Conservation (phyloP, 35 echinoderm and acorn worm species). For the Apostichopus japonicus region DNA sequence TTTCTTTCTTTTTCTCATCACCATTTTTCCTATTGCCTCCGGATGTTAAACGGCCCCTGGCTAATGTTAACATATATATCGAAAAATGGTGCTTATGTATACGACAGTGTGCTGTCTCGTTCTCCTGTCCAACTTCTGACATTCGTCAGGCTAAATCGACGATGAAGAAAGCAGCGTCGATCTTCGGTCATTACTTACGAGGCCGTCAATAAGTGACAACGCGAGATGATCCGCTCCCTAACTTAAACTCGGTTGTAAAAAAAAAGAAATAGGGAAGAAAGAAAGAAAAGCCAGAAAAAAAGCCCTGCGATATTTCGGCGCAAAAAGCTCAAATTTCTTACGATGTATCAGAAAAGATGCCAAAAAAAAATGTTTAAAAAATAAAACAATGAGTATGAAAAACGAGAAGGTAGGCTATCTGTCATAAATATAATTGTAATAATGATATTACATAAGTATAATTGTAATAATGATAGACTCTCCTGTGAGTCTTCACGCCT, state of each 20-base stretch:
- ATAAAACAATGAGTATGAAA: background rate
- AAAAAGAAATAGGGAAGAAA: background rate
- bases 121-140: background rate
- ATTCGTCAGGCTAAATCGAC: slow-evolving; percentile 18
- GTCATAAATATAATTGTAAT: background rate
- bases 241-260: slow-evolving; percentile 9
- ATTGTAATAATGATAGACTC: too few relatives aligned
- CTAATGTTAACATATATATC: background rate
- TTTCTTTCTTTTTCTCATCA: background rate
- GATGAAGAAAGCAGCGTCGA: slow-evolving; percentile 6
- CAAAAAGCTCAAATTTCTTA: background rate
- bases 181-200: slow-evolving; percentile 13
- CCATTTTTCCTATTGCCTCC: background rate
- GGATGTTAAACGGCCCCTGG: slow-evolving; percentile 16
- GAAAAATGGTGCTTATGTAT: background rate
- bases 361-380: background rate
- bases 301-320: background rate
- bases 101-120: background rate
- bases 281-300: background rate
- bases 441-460: too few relatives aligned
- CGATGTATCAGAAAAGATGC: background rate
- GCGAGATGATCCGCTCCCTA: slow-evolving; percentile 1
- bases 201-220: slow-evolving; percentile 14
- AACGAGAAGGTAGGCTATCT: background rate
- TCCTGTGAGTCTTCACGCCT: too few relatives aligned